Evolutionary conservation across 2,888 invertebrate genomes (phyloP), one percentile per base, ranked within the genome.

Genomic region (Morpho achilles): DNA sequence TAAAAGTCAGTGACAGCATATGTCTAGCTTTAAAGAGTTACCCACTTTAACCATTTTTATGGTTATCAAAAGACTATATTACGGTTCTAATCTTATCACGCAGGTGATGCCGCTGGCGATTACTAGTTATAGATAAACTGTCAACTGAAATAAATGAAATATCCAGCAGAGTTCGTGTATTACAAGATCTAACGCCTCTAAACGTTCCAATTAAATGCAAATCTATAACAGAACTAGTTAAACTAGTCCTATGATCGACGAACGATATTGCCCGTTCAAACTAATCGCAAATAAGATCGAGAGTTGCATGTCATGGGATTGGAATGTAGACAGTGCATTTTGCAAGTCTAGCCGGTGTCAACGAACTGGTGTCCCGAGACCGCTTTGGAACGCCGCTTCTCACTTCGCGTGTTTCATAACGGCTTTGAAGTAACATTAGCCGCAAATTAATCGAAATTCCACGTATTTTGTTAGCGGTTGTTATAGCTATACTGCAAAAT

Each of bases 341-440:
- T 65, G 60, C 59, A 62, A 64, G 58, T 62, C 60, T 62, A 53
- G 58, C 50, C 53, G 57, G 50, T 53, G 66, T 67, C 66, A 63
- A 63, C 56, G 67, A 67, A 63, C 66, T 62, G 47, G 47, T 43
- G 50, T 22, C 41, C 47, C 43, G 53, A 47, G 53, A 40, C 52
- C 7, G 32, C 52, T 52, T 52, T 52, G 32, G 7, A 23, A 10
- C 32, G 43, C 8, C 46, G 40, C 7, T 16, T 9, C 41, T 39
- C 46, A 53, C 53, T 53, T 53, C 45, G 32, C 45, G 1, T 46
- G 40, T 47, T 32, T 39, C 45, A n/a, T 46, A 47, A 43, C 43
- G 32, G 32, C 32, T 32, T 32, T 32, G 32, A 32, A 5, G 32
- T 32, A 32, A 5, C 32, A 32, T 32, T 32, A 32, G 32, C 32